Conservation (phyloP, 2,888 invertebrate genomes). For the Gibbula magus region DNA sequence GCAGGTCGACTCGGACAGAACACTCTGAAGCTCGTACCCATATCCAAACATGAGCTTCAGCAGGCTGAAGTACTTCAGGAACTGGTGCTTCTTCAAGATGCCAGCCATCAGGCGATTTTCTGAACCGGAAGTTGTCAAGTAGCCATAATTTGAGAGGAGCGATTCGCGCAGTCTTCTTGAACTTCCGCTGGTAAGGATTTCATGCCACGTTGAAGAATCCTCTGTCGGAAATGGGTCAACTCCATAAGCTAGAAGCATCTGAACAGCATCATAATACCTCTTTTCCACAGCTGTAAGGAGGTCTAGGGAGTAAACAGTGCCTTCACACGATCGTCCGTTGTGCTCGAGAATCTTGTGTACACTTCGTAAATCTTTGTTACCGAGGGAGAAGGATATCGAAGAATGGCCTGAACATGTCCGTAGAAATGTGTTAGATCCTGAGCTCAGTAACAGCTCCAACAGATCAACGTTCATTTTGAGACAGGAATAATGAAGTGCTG, state of each 20-base stretch:
- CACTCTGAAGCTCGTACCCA: background rate
- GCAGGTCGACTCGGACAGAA: background rate
- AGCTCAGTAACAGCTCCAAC: background rate
- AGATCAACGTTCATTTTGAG: background rate
- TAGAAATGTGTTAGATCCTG: background rate
- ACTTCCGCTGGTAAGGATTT: too few relatives aligned
- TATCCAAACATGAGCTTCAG: background rate
- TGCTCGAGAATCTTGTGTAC: background rate
- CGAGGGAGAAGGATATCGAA: background rate
- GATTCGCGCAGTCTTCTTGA: background rate
- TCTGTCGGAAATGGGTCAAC: background rate
- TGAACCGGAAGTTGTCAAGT: background rate
- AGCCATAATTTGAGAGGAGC: background rate
- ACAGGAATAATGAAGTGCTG: background rate
- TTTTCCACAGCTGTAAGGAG: background rate
- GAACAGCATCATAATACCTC: background rate
- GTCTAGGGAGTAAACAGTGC: background rate
- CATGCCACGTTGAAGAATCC: background rate
- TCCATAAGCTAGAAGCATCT: background rate
- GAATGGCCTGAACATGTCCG: background rate
- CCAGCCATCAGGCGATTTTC: background rate
- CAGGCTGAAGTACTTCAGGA: background rate
- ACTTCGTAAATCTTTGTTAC: background rate
- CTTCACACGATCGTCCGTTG: background rate
- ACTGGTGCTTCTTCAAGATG: background rate